A percentile compares a stretch with the other conserved stretches of the same genome.
Evolutionary conservation across 2,113 vertebrate genomes (phyloP).

Genomic region (Urocitellus parryii): DNA sequence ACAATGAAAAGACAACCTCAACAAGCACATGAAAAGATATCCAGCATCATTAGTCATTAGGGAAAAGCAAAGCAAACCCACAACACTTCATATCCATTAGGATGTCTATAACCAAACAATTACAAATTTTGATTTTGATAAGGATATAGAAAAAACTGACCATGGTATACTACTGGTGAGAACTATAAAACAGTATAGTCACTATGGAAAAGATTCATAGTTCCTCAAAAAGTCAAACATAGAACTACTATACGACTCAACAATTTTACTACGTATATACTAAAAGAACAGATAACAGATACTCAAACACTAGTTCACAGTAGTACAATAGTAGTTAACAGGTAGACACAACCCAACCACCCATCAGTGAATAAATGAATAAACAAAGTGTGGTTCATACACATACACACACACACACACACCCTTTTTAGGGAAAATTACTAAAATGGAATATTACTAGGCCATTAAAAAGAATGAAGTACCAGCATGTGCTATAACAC

Average conservation of each 20-base stretch:
- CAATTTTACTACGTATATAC: neutral
- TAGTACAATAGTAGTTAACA: neutral
- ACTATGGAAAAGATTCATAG: neutral
- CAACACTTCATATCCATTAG: neutral
- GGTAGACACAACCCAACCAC: neutral
- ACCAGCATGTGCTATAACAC: neutral
- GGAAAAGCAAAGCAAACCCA: neutral
- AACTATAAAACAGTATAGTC: neutral
- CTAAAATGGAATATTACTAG: neutral
- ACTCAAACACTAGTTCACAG: neutral
- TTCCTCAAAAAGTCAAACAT: conserved; percentile 16
- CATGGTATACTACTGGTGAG: neutral
- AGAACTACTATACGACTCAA: neutral
- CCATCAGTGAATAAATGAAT: neutral
- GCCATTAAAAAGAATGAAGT: neutral
- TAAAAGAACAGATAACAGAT: neutral
- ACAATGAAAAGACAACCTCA: neutral
- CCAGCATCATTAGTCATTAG: neutral
- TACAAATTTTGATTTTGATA: neutral
- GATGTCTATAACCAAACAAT: neutral
- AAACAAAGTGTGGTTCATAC: neutral
- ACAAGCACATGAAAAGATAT: neutral
- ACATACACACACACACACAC: too few relatives aligned
- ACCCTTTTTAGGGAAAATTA: too few relatives aligned
- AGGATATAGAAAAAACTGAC: neutral